These are phyloP conservation scores for Ramazzottius varieornatus DNA, from an alignment of 2,888 invertebrate species.

Conservation along the genomic window DNA sequence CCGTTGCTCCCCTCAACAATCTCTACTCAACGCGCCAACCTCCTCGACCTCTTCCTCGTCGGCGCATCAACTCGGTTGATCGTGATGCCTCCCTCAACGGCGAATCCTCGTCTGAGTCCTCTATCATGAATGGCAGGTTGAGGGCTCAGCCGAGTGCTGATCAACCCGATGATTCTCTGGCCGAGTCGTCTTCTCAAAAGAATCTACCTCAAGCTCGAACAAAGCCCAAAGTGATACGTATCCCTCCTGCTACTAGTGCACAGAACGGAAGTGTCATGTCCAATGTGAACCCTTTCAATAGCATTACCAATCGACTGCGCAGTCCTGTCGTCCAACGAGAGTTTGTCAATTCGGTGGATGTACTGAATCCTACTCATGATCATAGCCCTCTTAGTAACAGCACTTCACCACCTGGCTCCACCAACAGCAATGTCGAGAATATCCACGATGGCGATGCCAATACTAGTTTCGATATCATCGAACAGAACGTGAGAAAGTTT, in stretches of 20 bases:
- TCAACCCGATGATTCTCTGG: neutral
- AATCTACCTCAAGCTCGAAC: neutral
- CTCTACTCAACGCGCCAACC: neutral
- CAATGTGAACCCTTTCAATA: neutral
- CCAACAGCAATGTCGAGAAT: too few relatives aligned
- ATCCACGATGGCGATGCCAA: neutral
- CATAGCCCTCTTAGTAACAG: too few relatives aligned
- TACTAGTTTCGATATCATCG: neutral
- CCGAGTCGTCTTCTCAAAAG: neutral
- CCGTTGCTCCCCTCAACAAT: neutral
- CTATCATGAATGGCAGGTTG: neutral
- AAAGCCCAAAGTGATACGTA: slow-evolving; percentile 1
- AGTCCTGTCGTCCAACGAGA: neutral
- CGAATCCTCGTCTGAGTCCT: neutral
- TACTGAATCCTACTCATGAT: neutral
- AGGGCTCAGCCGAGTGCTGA: too few relatives aligned
- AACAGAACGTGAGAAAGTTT: too few relatives aligned
- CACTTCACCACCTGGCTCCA: too few relatives aligned
- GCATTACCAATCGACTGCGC: neutral
- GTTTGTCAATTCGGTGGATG: slow-evolving; percentile 1
- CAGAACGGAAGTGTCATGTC: neutral
- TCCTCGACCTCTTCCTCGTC: neutral
- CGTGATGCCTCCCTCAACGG: too few relatives aligned
- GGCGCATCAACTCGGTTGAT: neutral
- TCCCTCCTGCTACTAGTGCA: neutral